Percentiles rank a stretch among this genome's conserved stretches.
Evolutionary conservation across 1,140 invertebrate genomes (phyloP).

Genomic region (Euura saliciscinereae): DNA sequence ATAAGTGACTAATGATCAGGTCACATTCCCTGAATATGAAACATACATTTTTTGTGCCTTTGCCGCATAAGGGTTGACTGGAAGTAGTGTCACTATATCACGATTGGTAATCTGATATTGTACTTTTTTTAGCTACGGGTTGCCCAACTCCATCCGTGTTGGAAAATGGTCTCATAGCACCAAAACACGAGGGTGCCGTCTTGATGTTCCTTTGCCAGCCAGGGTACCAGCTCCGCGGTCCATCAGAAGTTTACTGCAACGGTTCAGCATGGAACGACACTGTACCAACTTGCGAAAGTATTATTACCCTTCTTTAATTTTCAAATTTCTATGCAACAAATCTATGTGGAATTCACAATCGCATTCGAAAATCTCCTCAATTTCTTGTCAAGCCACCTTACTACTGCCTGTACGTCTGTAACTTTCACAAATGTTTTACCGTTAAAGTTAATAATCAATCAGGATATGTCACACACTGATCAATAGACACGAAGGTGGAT

Average conservation of each 20-base stretch:
- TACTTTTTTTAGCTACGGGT: constrained; percentile 41
- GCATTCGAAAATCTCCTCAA: too few relatives aligned
- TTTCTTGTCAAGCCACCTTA: too few relatives aligned
- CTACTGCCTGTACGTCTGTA: too few relatives aligned
- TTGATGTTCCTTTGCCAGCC: constrained; percentile 70
- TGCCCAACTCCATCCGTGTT: constrained; percentile 44
- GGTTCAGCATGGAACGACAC: constrained; percentile 68
- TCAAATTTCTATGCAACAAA: not conserved
- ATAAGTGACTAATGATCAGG: too few relatives aligned
- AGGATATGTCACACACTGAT: too few relatives aligned
- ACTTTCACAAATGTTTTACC: too few relatives aligned
- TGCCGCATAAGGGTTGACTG: too few relatives aligned
- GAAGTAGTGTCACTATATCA: too few relatives aligned
- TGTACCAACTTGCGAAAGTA: constrained; percentile 66
- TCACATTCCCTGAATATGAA: too few relatives aligned
- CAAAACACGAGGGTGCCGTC: constrained; percentile 61
- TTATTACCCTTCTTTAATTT: not conserved
- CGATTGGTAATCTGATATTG: not conserved
- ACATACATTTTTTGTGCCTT: too few relatives aligned
- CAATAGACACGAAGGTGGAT: constrained; percentile 45
- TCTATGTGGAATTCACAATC: not conserved
- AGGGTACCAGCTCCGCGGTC: constrained; percentile 63
- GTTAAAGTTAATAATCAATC: too few relatives aligned
- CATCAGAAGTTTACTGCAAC: constrained; percentile 67
- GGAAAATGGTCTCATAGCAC: constrained; percentile 59